phyloP scores from a whole-genome alignment of 2,113 vertebrate genomes.

The Phaethornis superciliosus region DNA sequence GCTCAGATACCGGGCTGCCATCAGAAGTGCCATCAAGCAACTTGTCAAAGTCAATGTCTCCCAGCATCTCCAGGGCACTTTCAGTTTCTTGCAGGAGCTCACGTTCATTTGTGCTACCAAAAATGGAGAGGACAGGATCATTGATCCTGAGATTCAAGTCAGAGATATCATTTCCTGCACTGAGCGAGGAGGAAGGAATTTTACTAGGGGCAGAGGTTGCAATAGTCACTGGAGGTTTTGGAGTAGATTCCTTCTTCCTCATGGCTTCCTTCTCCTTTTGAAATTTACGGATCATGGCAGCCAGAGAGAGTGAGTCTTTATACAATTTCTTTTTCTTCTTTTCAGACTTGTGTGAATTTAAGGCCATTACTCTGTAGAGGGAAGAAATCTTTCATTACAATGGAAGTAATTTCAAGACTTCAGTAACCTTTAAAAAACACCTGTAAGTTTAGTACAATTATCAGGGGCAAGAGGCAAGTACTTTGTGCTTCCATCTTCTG shows the following conservation, averaged over 20 bases:
- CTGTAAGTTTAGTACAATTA: background rate
- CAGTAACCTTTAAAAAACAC: background rate
- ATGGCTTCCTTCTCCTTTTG: constrained; percentile 94
- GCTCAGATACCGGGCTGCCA: constrained; percentile 83
- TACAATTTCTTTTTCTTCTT: constrained; percentile 98
- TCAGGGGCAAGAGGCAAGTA: background rate
- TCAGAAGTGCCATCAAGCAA: constrained; percentile 91
- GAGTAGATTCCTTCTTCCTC: constrained; percentile 81
- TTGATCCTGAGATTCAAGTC: constrained; percentile 77
- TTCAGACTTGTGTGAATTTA: constrained; percentile 92
- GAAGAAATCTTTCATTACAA: constrained; percentile 32
- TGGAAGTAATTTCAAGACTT: background rate
- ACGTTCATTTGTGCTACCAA: constrained; percentile 89
- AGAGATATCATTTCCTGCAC: constrained; percentile 73
- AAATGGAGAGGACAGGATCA: constrained; percentile 92
- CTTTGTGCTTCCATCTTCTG: background rate
- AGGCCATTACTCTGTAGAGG: constrained; percentile 83
- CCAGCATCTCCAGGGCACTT: constrained; percentile 89
- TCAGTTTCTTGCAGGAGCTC: constrained; percentile 89
- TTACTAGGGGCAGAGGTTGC: constrained; percentile 73
- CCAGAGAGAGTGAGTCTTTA: constrained; percentile 91
- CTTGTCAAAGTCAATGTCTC: constrained; percentile 91
- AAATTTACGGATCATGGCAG: constrained; percentile 96
- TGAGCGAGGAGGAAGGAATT: constrained; percentile 65
- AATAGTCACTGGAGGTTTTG: constrained; percentile 60